Evolutionary conservation across 2,888 invertebrate species (phyloP), one percentile per base, ranked within the genome.

Genomic region (Ariolimax columbianus): DNA sequence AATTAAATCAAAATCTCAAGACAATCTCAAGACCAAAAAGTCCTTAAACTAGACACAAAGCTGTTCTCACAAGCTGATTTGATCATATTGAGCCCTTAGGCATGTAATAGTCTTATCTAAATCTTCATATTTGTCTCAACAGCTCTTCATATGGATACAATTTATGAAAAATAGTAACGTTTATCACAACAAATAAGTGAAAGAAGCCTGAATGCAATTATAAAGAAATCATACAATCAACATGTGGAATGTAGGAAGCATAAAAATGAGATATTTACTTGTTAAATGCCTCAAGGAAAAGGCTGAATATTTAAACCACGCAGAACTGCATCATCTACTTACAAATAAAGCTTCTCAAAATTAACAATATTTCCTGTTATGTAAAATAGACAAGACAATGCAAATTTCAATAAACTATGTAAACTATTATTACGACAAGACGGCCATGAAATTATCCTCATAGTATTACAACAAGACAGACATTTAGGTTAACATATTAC

Each of bases 111-210:
- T 47, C 23, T 23, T 55, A 63, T 11, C 7, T 30, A n/a, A 33
- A 2, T 6, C 66, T 33, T 33, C 66, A 66, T 7, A 66, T 66
- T 66, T 33, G 33, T 33, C 33, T 14, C 19, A 7, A 17, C 17
- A 33, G 33, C 30, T 66, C 66, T 17, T 33, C 66, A 66, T 63
- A 7, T 30, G 55, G 23, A 55, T 55, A 55, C 11, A 55, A 4
- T 55, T 55, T 47, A 9, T 47, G 47, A 47, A 9, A 47, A 55
- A 14, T 3, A 55, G 63, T 6, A 63, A 63, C 14, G 14, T 63
- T 63, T 66, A 66, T 66, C 66, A 66, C 66, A 66, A 66, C n/a
- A 66, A 66, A 66, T 66, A 30, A 33, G 1, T 66, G 66, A 33
- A 33, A 66, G 11, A 30, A 33, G 66, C 30, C 66, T 66, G 30